A percentile compares a stretch with the other conserved stretches of the same genome.
These are phyloP conservation scores for Raja brachyura DNA, from an alignment of 2,113 vertebrate genomes.

Conservation along the genomic window DNA sequence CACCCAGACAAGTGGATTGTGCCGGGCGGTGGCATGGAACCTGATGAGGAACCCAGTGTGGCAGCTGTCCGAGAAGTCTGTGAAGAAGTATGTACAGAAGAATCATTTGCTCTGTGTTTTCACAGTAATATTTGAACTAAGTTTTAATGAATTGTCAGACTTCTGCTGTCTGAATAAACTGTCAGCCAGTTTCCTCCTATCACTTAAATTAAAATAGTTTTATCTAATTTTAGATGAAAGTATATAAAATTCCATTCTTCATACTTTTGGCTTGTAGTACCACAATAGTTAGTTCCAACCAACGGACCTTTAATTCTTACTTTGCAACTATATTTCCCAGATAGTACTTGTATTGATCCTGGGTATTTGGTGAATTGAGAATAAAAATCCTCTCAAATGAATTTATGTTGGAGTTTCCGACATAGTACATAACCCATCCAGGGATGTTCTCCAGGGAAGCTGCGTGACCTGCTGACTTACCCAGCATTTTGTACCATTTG, in stretches of 20 bases:
- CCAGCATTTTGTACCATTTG: too few relatives aligned
- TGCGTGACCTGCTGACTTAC: too few relatives aligned
- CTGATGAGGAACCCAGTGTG: conserved; percentile 83
- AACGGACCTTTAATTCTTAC: not conserved
- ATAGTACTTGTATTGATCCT: not conserved
- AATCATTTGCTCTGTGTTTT: fast-evolving
- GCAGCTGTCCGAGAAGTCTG: conserved; percentile 92
- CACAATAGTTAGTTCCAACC: not conserved
- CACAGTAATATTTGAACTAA: not conserved
- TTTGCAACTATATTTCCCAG: not conserved
- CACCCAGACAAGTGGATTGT: conserved; percentile 97
- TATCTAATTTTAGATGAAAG: not conserved
- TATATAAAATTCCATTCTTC: not conserved
- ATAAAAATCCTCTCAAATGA: not conserved
- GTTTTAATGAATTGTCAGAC: not conserved
- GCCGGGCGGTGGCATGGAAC: conserved; percentile 96
- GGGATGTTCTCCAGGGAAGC: too few relatives aligned
- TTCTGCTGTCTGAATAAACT: not conserved
- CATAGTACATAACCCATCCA: not conserved
- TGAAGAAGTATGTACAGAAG: conserved; percentile 71
- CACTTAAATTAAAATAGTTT: not conserved
- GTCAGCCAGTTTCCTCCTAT: not conserved
- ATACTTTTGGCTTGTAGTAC: not conserved
- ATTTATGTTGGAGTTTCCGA: not conserved
- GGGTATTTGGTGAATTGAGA: not conserved